Conservation (phyloP, 2,888 invertebrate species). For the Eurytoma adleriae region DNA sequence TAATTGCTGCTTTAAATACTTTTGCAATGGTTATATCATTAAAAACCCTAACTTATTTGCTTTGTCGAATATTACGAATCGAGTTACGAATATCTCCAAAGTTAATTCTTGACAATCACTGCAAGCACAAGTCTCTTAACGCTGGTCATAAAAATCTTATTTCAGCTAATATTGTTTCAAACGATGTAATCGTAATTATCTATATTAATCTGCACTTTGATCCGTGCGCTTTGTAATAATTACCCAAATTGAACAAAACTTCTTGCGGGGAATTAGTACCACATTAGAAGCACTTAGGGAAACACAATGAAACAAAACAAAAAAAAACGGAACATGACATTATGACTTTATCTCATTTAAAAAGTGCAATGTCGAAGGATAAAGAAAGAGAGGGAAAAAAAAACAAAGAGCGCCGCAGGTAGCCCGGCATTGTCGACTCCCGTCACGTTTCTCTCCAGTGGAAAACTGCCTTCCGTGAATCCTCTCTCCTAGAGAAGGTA, state of each 20-base stretch:
- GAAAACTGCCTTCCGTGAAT: constrained; percentile 40
- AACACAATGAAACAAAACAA: constrained; percentile 18
- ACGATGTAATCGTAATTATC: not conserved
- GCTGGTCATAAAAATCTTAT: no score
- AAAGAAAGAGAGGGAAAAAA: constrained; percentile 20
- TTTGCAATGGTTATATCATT: not conserved
- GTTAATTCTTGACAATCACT: no score
- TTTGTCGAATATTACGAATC: no score
- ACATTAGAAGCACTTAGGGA: not conserved
- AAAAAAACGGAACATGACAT: constrained; percentile 49
- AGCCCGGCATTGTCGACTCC: constrained; percentile 30
- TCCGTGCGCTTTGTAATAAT: not conserved
- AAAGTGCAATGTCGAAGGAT: constrained; percentile 33
- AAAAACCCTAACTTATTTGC: not conserved
- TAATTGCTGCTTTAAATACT: no score
- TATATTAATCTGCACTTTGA: not conserved
- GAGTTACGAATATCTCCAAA: not conserved
- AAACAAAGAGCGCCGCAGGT: not conserved
- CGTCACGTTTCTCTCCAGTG: constrained; percentile 36
- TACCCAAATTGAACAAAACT: constrained; percentile 5
- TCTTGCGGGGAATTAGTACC: constrained; percentile 7
- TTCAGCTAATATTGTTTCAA: no score
- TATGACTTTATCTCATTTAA: constrained; percentile 43
- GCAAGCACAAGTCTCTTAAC: no score
- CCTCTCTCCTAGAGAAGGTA: not conserved